These are phyloP conservation scores for Cyphomyrus plagiostoma DNA, from an alignment of 2,113 vertebrate genomes.

Conservation along the genomic window DNA sequence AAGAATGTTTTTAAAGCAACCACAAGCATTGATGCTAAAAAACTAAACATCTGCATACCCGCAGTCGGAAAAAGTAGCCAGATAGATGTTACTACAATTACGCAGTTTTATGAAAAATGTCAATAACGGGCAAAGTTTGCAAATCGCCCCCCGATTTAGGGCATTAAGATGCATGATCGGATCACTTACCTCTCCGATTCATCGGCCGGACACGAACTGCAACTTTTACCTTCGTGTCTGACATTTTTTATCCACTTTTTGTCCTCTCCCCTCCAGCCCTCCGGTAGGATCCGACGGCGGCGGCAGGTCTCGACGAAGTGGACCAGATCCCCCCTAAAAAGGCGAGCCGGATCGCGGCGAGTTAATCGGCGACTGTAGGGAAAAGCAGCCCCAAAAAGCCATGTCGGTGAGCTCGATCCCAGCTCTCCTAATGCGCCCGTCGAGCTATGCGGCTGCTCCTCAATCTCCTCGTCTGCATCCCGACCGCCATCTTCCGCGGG, in stretches of 20 bases:
- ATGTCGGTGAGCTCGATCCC: conserved; percentile 26
- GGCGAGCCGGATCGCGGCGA: not conserved
- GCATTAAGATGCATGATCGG: not conserved
- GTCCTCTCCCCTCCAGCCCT: conserved; percentile 14
- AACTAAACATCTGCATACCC: not conserved
- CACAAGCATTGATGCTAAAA: not conserved
- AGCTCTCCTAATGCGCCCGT: conserved; percentile 38
- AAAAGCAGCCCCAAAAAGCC: conserved; percentile 43
- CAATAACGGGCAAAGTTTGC: not conserved
- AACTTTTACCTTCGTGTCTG: conserved; percentile 95
- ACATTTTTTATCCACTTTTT: conserved; percentile 74
- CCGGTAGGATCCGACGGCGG: conserved; percentile 27
- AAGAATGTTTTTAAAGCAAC: not conserved
- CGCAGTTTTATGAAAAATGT: not conserved
- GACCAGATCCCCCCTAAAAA: conserved; percentile 24
- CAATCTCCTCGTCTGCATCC: conserved; percentile 56
- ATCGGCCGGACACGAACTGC: conserved; percentile 92
- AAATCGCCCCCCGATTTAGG: not conserved
- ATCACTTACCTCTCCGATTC: conserved; percentile 84
- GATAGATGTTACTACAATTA: conserved; percentile 1
- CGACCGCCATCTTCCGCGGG: conserved; percentile 78
- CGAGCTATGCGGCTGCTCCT: conserved; percentile 42
- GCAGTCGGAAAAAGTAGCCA: not conserved
- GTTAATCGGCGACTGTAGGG: conserved; percentile 7
- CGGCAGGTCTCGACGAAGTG: conserved; percentile 12